Conservation (phyloP, 2,888 invertebrate species). For the Hydraecia micacea region DNA sequence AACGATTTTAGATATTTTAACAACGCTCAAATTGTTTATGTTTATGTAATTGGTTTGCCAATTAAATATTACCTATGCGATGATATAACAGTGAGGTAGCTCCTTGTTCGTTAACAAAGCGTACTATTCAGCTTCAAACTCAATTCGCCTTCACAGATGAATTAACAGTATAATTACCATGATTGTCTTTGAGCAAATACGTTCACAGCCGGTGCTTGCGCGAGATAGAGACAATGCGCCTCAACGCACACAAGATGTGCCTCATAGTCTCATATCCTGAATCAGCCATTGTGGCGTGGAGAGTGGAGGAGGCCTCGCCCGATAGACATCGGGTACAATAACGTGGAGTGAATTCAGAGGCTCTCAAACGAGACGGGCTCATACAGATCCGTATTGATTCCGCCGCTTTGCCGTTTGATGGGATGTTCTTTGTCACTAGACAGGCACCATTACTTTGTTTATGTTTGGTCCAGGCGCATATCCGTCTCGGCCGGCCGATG, state of each 20-base stretch:
- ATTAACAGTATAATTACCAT: slow-evolving; percentile 63
- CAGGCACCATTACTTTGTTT: slow-evolving; percentile 83
- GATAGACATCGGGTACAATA: slow-evolving; percentile 69
- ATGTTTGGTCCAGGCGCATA: slow-evolving; percentile 80
- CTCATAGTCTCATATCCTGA: slow-evolving; percentile 65
- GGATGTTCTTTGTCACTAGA: slow-evolving; percentile 82
- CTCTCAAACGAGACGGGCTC: slow-evolving; percentile 50
- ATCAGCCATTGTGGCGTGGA: slow-evolving; percentile 62
- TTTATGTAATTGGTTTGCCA: slow-evolving; percentile 24
- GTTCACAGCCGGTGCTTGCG: slow-evolving; percentile 48
- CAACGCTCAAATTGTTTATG: background rate
- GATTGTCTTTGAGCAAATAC: slow-evolving; percentile 53
- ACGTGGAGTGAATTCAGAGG: slow-evolving; percentile 57
- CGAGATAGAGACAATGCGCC: slow-evolving; percentile 59
- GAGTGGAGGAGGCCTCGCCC: slow-evolving; percentile 34
- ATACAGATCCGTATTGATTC: slow-evolving; percentile 76
- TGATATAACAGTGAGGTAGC: background rate
- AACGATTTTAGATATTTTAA: background rate
- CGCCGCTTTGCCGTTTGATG: slow-evolving; percentile 75
- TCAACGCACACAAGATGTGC: slow-evolving; percentile 65
- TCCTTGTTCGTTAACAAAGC: slow-evolving; percentile 38
- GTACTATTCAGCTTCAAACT: slow-evolving; percentile 28
- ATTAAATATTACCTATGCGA: slow-evolving; percentile 17
- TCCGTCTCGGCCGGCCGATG: slow-evolving; percentile 80
- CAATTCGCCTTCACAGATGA: slow-evolving; percentile 54